Evolutionary conservation across 2,113 vertebrate species (phyloP).

Genomic region (Dipodomys ordii): DNA sequence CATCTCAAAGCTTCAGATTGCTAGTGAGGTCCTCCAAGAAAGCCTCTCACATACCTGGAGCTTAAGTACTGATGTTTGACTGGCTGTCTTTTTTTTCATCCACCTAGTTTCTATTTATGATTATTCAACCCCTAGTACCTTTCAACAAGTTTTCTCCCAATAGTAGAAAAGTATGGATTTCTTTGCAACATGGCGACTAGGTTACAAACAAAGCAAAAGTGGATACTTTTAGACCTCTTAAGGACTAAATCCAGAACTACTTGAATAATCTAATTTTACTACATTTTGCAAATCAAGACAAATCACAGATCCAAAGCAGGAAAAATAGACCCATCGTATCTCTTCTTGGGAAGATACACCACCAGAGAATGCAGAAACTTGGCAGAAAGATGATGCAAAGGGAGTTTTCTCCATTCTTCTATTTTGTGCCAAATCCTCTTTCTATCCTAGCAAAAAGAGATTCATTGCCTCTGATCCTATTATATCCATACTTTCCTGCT

Average conservation of each 20-base stretch:
- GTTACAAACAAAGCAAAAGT: not conserved
- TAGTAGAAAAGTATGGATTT: not conserved
- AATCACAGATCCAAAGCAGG: not conserved
- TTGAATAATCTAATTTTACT: not conserved
- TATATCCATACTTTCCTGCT: not conserved
- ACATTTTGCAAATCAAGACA: not conserved
- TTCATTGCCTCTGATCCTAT: not conserved
- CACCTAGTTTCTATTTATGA: not conserved
- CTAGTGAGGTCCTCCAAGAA: not conserved
- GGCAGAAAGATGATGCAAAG: not conserved
- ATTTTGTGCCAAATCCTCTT: not conserved
- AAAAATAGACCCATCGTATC: not conserved
- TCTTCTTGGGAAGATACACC: not conserved
- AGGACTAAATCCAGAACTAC: not conserved
- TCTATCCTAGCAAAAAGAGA: not conserved
- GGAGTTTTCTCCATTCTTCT: not conserved
- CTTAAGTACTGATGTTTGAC: accelerated
- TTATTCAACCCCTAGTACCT: not conserved
- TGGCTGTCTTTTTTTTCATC: not conserved
- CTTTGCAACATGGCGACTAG: not conserved
- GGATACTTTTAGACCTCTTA: not conserved
- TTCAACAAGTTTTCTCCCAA: not conserved
- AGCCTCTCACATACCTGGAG: not conserved
- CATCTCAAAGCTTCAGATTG: not conserved
- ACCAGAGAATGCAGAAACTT: not conserved